Base-by-base conservation (phyloP, 2,797 vertebrate genomes). In the Urocyon cinereoargenteus region DNA sequence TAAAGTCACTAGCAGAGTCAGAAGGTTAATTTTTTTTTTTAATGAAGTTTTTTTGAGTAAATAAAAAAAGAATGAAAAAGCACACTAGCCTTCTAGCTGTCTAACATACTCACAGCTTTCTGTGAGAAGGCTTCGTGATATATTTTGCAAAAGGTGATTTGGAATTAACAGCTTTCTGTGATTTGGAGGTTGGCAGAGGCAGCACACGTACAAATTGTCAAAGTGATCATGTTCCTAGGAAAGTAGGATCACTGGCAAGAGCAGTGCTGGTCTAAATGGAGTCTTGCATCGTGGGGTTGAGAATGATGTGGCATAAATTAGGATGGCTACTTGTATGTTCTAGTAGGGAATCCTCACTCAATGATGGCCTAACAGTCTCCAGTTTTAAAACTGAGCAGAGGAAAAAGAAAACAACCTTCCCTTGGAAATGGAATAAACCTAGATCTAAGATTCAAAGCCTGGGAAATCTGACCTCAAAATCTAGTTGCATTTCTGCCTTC, bases 121-220 rank as follows among this genome's bases (percentile, higher is more conserved):
- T 94, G 70, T 86, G 53, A 93, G 61, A 57, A 73, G 31, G 87
- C 18, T 84, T 89, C 15, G 24, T 90, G 96, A 81, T 68, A 12
- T 51, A 78, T 83, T 97, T 93, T 91, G 51, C 31, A 86, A 94
- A 92, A 96, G 75, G 64, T 90, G 62, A 92, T 51, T 79, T 90
- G 90, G 92, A 88, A 96, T 98, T 94, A 97, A 94, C 81, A 97
- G 87, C 81, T 88, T 92, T 95, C 85, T 96, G 86, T 95, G 85
- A 90, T 64, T 81, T 90, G 73, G 51, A 97, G 62, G 8, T 87
- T 95, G 86, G 91, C n/a, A 77, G n/a, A 68, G 34, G 89, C 15
- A 89, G 7, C 40, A 85, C 92, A 45, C 21, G 31, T 68, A 90
- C 51, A 86, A 77, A 83, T 3, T 96, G 57, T 78, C 84, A 55